phyloP scores from a whole-genome alignment of 2,888 invertebrate species.

The Ichneumon xanthorius region DNA sequence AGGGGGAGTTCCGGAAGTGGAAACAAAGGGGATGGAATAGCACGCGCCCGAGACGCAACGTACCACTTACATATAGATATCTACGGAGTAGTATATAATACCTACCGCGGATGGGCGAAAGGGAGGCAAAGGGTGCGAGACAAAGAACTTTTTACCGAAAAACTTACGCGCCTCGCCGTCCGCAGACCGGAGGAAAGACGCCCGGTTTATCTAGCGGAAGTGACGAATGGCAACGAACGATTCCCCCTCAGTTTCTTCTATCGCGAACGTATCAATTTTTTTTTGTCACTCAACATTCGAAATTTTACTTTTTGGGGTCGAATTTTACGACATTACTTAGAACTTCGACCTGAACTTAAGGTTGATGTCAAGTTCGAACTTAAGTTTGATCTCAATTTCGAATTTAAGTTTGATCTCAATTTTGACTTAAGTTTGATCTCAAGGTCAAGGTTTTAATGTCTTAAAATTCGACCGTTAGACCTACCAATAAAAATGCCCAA shows the following conservation, averaged over 20 bases:
- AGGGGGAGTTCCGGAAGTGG: constrained; percentile 56
- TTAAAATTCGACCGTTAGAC: not conserved
- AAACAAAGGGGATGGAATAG: constrained; percentile 64
- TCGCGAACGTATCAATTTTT: constrained; percentile 34
- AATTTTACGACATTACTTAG: too few relatives aligned
- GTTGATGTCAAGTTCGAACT: too few relatives aligned
- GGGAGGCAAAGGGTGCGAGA: constrained; percentile 66
- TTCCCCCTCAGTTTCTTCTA: constrained; percentile 70
- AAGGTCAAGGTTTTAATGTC: too few relatives aligned
- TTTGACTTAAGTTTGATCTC: too few relatives aligned
- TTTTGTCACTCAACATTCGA: constrained; percentile 51
- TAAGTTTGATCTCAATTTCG: too few relatives aligned
- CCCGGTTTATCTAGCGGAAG: constrained; percentile 80
- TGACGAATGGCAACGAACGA: constrained; percentile 78
- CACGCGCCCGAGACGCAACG: constrained; percentile 44
- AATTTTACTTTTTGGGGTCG: constrained; percentile 8
- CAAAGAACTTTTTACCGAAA: constrained; percentile 75
- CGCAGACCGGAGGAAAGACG: constrained; percentile 70
- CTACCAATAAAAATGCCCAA: constrained; percentile 43
- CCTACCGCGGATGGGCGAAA: constrained; percentile 15
- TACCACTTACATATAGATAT: constrained; percentile 3
- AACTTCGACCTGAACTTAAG: too few relatives aligned
- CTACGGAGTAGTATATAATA: constrained; percentile 9
- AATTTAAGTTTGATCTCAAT: too few relatives aligned
- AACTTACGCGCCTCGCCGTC: constrained; percentile 48